Evolutionary conservation across 2,888 invertebrate genomes (phyloP), one percentile per base, ranked within the genome.

Genomic region (Meteorus cinctellus): DNA sequence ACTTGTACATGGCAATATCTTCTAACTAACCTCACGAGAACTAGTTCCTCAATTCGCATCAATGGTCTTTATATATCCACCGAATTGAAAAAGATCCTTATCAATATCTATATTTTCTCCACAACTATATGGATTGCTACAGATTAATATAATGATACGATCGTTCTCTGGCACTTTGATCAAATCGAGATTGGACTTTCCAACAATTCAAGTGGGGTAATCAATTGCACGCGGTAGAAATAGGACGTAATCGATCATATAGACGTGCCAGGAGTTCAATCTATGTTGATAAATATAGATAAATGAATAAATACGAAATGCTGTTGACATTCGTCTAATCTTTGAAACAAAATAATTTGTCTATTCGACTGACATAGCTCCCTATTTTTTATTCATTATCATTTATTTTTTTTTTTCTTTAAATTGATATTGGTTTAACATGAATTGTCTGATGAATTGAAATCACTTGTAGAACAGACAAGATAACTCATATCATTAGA

Each of bases 181-280:
- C 48, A 48, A 48, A 48, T 48, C 48, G 14, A 48, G 48, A 48
- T 16, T 48, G 48, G n/a, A 48, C 10, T 48, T 48, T 48, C n/a
- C 48, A 48, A 48, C n/a, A 48, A 48, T n/a, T n/a, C n/a, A 48
- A 48, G 48, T 48, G n/a, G 48, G n/a, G n/a, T n/a, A 48, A 48
- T 48, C 48, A 48, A 48, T 48, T 48, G 16, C n/a, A 48, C 48
- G n/a, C 4, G n/a, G 16, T 48, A 48, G 4, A 3, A 16, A n/a
- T 48, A 5, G 14, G 4, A 48, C 6, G n/a, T n/a, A n/a, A n/a
- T 48, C 48, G 48, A 48, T 48, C 16, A 3, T 4, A 48, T 48
- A 1, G 1, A 48, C 48, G 48, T 3, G 16, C 12, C 45, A 4
- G 14, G 12, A 10, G 14, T 45, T 45, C 12, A 45, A 45, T 45